Percentiles rank a stretch among this genome's conserved stretches.
These are phyloP conservation scores for Perizoma affinitatum DNA, from an alignment of 2,888 invertebrate genomes.

Conservation along the genomic window DNA sequence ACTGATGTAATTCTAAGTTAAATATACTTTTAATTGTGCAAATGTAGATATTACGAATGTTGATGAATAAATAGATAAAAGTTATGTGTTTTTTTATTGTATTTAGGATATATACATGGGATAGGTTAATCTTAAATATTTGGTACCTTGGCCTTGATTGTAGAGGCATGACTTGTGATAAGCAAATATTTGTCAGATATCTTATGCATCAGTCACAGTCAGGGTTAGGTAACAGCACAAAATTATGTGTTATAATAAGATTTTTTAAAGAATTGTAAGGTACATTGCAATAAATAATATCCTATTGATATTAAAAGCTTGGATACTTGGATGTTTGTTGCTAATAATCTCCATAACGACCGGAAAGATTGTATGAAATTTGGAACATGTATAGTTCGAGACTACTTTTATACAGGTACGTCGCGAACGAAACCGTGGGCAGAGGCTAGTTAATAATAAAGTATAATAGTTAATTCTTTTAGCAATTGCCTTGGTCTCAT, in stretches of 20 bases:
- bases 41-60: slow-evolving; percentile 84
- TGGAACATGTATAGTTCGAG: too few species aligned
- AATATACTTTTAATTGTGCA: slow-evolving; percentile 78
- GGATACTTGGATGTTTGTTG: too few species aligned
- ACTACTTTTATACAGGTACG: too few species aligned
- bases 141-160: slow-evolving; percentile 34
- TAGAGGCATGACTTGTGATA: slow-evolving; percentile 35
- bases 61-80: slow-evolving; percentile 84
- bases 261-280: neutral
- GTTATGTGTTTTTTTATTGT: slow-evolving; percentile 52
- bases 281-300: too few species aligned
- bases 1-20: slow-evolving; percentile 77
- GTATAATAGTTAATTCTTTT: too few species aligned
- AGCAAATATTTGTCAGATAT: slow-evolving; percentile 29
- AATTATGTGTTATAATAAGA: too few species aligned
- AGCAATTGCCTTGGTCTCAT: too few species aligned
- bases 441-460: too few species aligned
- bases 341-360: too few species aligned
- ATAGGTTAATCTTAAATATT: slow-evolving; percentile 7
- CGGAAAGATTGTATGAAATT: too few species aligned
- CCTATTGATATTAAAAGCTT: too few species aligned
- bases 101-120: neutral
- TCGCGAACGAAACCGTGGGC: too few species aligned
- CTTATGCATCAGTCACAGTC: slow-evolving; percentile 17
- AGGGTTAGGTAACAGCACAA: slow-evolving; percentile 3